Evolutionary conservation across 2,797 vertebrate genomes (phyloP).

Genomic region (Linurgus olivaceus): DNA sequence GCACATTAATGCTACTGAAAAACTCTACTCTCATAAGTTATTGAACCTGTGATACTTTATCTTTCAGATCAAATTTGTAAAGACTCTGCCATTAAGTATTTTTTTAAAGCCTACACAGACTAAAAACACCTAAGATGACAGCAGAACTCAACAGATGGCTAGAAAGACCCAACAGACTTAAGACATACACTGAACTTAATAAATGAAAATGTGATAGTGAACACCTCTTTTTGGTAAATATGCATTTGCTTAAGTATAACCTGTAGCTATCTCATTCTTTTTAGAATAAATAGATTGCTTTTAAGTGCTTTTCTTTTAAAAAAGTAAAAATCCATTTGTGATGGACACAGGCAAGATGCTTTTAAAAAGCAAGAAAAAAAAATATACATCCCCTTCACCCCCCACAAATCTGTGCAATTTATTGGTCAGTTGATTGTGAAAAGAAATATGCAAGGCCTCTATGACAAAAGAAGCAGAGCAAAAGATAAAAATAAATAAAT

Average conservation of each 20-base stretch:
- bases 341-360: background rate
- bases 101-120: background rate
- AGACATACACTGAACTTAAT: background rate
- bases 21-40: background rate
- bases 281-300: background rate
- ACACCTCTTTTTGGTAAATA: background rate
- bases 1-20: background rate
- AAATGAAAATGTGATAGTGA: background rate
- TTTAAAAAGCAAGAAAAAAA: background rate
- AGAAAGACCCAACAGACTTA: background rate
- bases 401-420: background rate
- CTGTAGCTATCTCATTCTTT: background rate
- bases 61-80: background rate
- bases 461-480: background rate
- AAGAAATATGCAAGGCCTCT: background rate
- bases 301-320: background rate
- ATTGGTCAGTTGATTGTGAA: background rate
- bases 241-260: background rate
- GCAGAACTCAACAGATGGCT: background rate
- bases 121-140: background rate
- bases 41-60: background rate
- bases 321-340: background rate
- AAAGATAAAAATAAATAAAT: background rate
- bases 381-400: background rate
- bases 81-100: background rate